Evolutionary conservation across 2,888 invertebrate species (phyloP).

Genomic region (Philopedon plagiatum): DNA sequence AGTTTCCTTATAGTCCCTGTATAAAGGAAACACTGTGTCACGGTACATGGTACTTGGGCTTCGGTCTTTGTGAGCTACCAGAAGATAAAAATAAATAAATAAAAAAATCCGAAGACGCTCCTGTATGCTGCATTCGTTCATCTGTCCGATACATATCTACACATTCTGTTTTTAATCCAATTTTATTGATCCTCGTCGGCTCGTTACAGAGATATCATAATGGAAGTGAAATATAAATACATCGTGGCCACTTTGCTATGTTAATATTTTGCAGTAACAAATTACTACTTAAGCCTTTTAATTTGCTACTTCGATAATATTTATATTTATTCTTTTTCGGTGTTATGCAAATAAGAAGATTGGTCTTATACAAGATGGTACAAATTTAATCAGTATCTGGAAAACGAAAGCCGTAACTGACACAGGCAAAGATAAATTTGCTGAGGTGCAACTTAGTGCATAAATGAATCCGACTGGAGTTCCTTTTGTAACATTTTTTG

Average conservation of each 20-base stretch:
- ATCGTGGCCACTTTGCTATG: conserved; percentile 39
- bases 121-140: conserved; percentile 5
- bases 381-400: not conserved
- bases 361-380: conserved; percentile 1
- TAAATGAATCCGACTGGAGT: too few relatives aligned
- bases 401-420: too few relatives aligned
- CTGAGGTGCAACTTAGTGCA: too few relatives aligned
- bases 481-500: too few relatives aligned
- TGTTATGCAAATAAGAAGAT: conserved; percentile 47
- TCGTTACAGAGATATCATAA: conserved; percentile 47
- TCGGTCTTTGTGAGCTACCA: not conserved
- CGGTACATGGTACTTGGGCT: too few relatives aligned
- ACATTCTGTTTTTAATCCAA: conserved; percentile 39
- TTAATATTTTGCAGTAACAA: conserved; percentile 51
- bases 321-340: conserved; percentile 48
- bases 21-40: too few relatives aligned
- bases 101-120: too few relatives aligned
- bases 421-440: too few relatives aligned
- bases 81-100: too few relatives aligned
- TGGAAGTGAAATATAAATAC: conserved; percentile 44
- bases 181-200: conserved; percentile 38
- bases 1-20: too few relatives aligned
- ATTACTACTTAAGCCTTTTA: conserved; percentile 48
- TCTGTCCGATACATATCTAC: conserved; percentile 23
- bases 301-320: conserved; percentile 49